These are phyloP conservation scores for Avahi laniger DNA, from an alignment of 2,797 vertebrate genomes.

Conservation along the genomic window DNA sequence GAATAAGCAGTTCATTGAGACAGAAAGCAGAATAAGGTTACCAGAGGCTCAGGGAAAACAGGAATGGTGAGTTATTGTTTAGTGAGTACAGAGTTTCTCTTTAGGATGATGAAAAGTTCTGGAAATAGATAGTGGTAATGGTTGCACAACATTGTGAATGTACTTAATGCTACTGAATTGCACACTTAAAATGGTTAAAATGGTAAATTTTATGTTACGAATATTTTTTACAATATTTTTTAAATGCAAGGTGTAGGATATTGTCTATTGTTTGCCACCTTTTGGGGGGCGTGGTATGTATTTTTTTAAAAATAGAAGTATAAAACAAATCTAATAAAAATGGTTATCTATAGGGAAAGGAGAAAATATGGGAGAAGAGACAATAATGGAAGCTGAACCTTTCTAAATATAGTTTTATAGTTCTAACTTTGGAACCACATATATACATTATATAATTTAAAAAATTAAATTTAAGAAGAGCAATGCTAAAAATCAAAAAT, in stretches of 20 bases:
- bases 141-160: neutral
- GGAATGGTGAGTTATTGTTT: neutral
- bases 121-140: neutral
- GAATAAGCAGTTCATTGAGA: neutral
- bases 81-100: neutral
- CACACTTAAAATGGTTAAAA: neutral
- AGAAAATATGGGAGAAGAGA: neutral
- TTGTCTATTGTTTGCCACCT: neutral
- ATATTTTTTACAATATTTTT: neutral
- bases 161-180: neutral
- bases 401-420: constrained; percentile 16
- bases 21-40: neutral
- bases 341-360: neutral
- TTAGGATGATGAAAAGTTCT: neutral
- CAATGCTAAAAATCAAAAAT: neutral
- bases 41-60: neutral
- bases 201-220: neutral
- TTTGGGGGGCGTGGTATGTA: neutral
- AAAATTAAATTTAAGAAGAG: neutral
- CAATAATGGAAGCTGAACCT: neutral
- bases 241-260: neutral
- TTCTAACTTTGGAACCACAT: neutral
- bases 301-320: neutral
- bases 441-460: neutral
- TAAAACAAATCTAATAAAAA: constrained; percentile 1